Base-by-base conservation (phyloP, 1,140 invertebrate species). In the Varroa destructor region DNA sequence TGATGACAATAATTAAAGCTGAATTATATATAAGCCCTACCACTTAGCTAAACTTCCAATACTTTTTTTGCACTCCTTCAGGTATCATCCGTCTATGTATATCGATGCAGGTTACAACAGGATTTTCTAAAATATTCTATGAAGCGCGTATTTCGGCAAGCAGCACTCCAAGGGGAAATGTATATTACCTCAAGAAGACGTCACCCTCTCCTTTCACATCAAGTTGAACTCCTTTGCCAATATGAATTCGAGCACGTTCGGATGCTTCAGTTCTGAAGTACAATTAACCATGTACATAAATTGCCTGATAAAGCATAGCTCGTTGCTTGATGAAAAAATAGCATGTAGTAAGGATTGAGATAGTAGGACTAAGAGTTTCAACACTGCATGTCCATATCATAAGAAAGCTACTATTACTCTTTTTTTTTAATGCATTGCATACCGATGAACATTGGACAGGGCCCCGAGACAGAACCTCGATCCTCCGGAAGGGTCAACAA, bases 401-500 rank as follows among this genome's bases (percentile, higher is more conserved):
- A 25, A 25, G 25, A 0, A 25, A 25, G 25, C 25, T 67, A 8
- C 1, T 67, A 58, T 51, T 51, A 5, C 4, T 51, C 46, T 3
- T 8, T 51, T 51, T 5, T 8, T 51, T 3, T 8, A 51, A 51
- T 51, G 46, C 46, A 5, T 51, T 3, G 46, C 46, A 4, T 67
- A 67, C 75, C 96, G 85, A 81, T 99, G 97, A 2, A 99, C 96
- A 82, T 99, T 99, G 74, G 94, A 96, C 1, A 99, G 83, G 55
- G 97, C 95, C 70, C 97, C 97, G 0, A 99, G 83, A 80, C 97
- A 99, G 81, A 99, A 99, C 72, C 94, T 83, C 80, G 77, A 76
- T 4, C 89, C 90, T n/a, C 91, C 93, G n/a, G 93, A 95, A 0
- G 96, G 96, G 83, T 99, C 95, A 1, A 98, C 95, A 77, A 98